These are phyloP conservation scores for Habropoda laboriosa DNA, from an alignment of 1,140 invertebrate genomes.

Conservation along the genomic window DNA sequence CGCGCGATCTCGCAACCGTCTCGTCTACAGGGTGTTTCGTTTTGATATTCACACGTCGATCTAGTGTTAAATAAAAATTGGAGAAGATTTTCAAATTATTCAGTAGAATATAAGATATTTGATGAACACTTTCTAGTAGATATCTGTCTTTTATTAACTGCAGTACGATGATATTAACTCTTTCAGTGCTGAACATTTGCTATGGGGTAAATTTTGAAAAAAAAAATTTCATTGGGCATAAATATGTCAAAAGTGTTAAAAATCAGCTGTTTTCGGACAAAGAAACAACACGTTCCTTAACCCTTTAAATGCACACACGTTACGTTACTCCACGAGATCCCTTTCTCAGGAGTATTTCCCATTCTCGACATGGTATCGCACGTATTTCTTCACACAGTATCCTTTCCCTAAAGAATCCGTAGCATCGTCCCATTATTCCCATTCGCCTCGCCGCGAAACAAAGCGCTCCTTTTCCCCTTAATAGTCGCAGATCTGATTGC, in stretches of 20 bases:
- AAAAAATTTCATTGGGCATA: no score
- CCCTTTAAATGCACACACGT: neutral
- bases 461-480: constrained; percentile 53
- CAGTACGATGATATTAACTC: no score
- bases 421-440: constrained; percentile 53
- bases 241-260: no score
- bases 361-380: constrained; percentile 29
- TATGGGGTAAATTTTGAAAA: no score
- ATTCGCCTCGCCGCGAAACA: constrained; percentile 49
- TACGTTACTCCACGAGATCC: neutral
- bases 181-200: no score
- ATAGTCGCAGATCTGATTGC: constrained; percentile 59
- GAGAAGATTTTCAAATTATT: no score
- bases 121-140: no score
- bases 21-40: neutral
- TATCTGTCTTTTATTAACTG: no score
- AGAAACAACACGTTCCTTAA: no score
- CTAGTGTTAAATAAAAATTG: neutral
- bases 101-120: no score
- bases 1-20: no score
- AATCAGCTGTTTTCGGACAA: no score
- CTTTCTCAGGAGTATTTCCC: constrained; percentile 6
- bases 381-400: constrained; percentile 37
- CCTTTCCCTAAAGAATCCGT: constrained; percentile 38
- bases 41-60: neutral